These are phyloP conservation scores for Bubalus kerabau DNA, from an alignment of 2,113 vertebrate species.

Conservation along the genomic window DNA sequence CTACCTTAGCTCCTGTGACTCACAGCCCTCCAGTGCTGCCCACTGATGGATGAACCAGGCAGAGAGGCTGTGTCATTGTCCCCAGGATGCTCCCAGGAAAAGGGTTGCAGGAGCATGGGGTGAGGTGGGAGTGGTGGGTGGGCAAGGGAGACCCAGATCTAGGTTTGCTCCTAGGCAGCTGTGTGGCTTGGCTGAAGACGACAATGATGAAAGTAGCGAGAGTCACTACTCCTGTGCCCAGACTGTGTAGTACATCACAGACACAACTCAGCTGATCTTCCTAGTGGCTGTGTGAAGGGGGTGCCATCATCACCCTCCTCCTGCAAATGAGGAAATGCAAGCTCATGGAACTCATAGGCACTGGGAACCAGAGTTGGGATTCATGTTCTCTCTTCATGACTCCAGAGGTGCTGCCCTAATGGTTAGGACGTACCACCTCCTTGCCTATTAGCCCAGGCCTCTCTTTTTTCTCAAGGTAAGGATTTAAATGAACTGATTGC, in stretches of 20 bases:
- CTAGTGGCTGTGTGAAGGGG: neutral
- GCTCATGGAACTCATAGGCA: accelerated
- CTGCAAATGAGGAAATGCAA: neutral
- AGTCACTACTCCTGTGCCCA: neutral
- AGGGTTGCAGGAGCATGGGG: neutral
- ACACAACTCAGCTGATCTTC: neutral
- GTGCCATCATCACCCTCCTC: neutral
- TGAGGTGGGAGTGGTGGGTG: too few species aligned
- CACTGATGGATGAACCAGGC: neutral
- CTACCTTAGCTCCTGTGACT: neutral
- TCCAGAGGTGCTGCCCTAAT: neutral
- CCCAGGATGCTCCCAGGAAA: neutral
- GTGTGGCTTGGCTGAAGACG: neutral
- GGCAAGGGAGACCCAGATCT: neutral
- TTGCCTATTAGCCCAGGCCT: neutral
- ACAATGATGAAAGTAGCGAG: accelerated
- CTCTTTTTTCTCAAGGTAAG: neutral
- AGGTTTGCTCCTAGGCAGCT: neutral
- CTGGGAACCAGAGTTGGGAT: neutral
- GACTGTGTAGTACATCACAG: neutral
- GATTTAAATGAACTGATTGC: neutral
- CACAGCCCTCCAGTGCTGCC: neutral
- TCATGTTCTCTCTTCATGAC: neutral
- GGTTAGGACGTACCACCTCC: neutral
- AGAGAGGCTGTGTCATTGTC: neutral